These are phyloP conservation scores for Scortum barcoo DNA, from an alignment of 2,113 vertebrate species.

Conservation along the genomic window DNA sequence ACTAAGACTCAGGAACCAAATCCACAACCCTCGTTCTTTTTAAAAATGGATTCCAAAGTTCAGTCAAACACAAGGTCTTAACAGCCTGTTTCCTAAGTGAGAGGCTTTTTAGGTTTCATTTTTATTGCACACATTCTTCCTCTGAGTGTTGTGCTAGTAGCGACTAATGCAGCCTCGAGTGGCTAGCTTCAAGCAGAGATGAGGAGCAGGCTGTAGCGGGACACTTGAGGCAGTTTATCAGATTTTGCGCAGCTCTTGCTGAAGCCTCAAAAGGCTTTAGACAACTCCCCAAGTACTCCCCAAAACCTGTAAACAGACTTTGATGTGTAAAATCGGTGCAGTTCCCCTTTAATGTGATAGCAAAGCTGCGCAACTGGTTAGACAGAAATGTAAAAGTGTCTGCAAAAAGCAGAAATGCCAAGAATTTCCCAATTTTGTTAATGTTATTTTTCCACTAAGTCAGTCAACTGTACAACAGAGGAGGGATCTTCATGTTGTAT, in stretches of 20 bases:
- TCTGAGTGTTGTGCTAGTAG: not conserved
- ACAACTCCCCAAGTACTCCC: not conserved
- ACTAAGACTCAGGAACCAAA: not conserved
- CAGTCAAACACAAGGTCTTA: not conserved
- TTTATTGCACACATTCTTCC: not conserved
- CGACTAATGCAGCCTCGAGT: no score
- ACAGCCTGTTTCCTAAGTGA: not conserved
- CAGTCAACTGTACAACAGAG: not conserved
- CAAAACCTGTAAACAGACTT: not conserved
- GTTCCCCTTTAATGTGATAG: not conserved
- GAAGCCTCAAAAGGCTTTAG: not conserved
- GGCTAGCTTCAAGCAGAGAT: no score
- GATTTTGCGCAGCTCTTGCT: not conserved
- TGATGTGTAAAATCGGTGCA: not conserved
- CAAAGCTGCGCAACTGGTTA: not conserved
- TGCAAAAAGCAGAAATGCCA: not conserved
- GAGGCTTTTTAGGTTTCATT: not conserved
- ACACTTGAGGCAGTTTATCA: not conserved
- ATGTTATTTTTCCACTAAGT: not conserved
- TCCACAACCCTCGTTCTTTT: not conserved
- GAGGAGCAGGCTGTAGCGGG: not conserved
- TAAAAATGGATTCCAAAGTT: not conserved
- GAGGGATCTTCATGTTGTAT: not conserved
- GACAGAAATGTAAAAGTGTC: not conserved
- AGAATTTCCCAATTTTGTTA: not conserved